Percentiles rank a stretch among this genome's conserved stretches.
Conservation (phyloP, 2,888 invertebrate genomes). For the Bibio marci region DNA sequence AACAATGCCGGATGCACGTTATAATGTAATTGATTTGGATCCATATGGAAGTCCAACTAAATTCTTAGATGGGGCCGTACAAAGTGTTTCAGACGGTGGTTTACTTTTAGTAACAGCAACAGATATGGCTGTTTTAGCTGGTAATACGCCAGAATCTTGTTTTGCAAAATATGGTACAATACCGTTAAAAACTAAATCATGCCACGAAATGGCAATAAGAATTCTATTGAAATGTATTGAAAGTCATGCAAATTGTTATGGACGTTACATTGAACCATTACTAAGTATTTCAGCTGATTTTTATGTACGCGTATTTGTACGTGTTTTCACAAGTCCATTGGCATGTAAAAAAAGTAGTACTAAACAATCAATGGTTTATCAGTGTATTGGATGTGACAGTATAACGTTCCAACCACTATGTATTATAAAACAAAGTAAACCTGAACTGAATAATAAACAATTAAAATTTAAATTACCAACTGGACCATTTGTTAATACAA, state of each 20-base stretch:
- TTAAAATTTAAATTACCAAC: conserved; percentile 48
- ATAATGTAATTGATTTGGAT: conserved; percentile 87
- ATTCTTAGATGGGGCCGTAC: conserved; percentile 82
- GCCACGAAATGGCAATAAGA: conserved; percentile 94
- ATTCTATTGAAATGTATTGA: conserved; percentile 84
- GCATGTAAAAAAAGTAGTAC: conserved; percentile 77
- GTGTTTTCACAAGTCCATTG: conserved; percentile 58
- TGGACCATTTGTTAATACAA: conserved; percentile 45
- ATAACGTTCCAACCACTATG: conserved; percentile 63
- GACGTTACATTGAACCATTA: conserved; percentile 79
- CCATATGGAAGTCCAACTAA: conserved; percentile 92
- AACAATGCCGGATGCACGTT: conserved; percentile 44
- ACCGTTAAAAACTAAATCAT: conserved; percentile 67
- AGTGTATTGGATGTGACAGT: conserved; percentile 80
- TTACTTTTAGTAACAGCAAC: conserved; percentile 90
- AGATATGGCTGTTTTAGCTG: conserved; percentile 91
- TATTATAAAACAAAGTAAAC: conserved; percentile 34
- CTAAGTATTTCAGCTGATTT: conserved; percentile 90
- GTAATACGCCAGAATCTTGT: conserved; percentile 91
- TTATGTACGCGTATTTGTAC: conserved; percentile 86
- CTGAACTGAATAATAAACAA: conserved; percentile 36
- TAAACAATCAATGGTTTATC: conserved; percentile 74
- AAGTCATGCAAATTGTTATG: conserved; percentile 81
- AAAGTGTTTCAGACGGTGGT: conserved; percentile 65
- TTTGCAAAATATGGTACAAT: conserved; percentile 84